Conservation (phyloP, 1,140 invertebrate species). For the Zaprionus inermis region DNA sequence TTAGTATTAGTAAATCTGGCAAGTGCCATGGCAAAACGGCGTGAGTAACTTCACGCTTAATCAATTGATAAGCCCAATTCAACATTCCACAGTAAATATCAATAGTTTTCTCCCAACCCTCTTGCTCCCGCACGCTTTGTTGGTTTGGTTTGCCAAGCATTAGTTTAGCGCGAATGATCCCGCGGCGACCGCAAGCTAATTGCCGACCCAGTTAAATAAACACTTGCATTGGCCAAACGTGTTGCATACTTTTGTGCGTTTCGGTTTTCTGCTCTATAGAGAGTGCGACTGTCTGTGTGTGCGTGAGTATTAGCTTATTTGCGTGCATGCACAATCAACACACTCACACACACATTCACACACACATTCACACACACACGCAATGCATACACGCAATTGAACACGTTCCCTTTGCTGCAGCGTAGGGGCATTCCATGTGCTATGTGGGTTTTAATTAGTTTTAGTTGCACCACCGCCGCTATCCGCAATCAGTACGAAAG, state of each 20-base stretch:
- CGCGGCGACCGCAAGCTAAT: constrained; percentile 53
- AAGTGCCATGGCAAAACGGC: too few species aligned
- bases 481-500: constrained; percentile 46
- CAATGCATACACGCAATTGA: constrained; percentile 10
- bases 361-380: neutral
- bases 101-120: neutral
- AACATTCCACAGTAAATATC: neutral
- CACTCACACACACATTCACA: neutral
- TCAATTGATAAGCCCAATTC: neutral
- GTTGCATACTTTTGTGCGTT: constrained; percentile 40
- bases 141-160: neutral
- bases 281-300: neutral
- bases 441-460: constrained; percentile 71
- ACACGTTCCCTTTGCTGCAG: constrained; percentile 1
- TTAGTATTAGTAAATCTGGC: too few species aligned
- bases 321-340: constrained; percentile 43
- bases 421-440: neutral
- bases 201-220: constrained; percentile 49
- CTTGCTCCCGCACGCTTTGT: neutral
- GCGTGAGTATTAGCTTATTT: neutral
- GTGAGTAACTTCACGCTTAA: neutral
- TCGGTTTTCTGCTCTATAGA: neutral
- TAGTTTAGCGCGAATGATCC: constrained; percentile 19
- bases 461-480: constrained; percentile 38
- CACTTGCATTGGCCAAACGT: constrained; percentile 35